A percentile compares a stretch with the other conserved stretches of the same genome.
Evolutionary conservation across 2,888 invertebrate genomes (phyloP).

Genomic region (Tineola bisselliella): DNA sequence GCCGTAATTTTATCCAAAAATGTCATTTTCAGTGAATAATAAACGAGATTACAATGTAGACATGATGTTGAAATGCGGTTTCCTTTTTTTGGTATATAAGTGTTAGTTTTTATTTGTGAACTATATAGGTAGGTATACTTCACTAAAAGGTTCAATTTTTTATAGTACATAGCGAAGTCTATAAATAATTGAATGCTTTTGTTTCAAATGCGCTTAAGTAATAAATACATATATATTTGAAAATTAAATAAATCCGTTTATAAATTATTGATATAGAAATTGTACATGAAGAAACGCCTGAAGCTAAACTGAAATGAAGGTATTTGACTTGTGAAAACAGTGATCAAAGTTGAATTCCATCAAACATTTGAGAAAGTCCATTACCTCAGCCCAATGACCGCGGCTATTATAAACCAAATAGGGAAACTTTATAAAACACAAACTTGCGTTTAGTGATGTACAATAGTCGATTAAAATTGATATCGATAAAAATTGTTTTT

Average conservation of each 20-base stretch:
- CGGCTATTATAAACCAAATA: constrained; percentile 2
- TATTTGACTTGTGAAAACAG: background rate
- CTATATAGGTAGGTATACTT: too few species aligned
- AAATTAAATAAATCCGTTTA: background rate
- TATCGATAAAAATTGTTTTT: too few species aligned
- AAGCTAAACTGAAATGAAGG: background rate
- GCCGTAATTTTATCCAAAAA: background rate
- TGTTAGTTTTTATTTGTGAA: background rate
- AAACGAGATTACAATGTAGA: background rate
- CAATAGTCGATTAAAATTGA: background rate
- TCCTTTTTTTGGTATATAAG: background rate
- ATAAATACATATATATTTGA: background rate
- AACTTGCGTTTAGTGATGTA: background rate
- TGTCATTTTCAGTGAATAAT: constrained; percentile 4
- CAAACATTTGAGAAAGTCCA: background rate
- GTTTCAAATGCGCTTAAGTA: too few species aligned
- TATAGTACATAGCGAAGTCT: too few species aligned
- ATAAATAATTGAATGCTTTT: too few species aligned
- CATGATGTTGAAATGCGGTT: background rate
- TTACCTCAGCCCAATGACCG: constrained; percentile 1
- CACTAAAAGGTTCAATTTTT: too few species aligned
- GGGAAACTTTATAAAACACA: background rate
- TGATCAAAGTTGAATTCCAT: constrained; percentile 5
- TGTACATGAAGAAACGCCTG: background rate
- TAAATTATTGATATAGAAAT: background rate